These are phyloP conservation scores for Seriola quinqueradiata DNA, from an alignment of 2,113 vertebrate species.

Conservation along the genomic window DNA sequence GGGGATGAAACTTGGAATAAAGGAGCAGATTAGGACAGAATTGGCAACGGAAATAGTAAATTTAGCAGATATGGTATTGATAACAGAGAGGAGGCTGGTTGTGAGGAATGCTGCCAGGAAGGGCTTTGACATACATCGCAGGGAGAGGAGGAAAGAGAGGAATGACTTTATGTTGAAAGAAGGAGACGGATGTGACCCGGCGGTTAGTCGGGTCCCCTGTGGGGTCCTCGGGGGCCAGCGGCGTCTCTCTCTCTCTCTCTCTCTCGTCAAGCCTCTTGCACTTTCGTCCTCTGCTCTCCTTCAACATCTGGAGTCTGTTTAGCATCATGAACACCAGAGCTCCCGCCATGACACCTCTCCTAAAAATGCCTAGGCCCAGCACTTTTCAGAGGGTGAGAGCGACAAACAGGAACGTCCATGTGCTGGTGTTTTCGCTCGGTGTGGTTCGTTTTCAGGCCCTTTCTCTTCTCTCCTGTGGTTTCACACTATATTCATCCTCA, in stretches of 20 bases:
- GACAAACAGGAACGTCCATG: not conserved
- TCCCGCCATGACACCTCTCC: conserved; percentile 68
- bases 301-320: conserved; percentile 84
- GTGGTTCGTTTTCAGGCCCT: not conserved
- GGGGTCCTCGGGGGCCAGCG: conserved; percentile 60
- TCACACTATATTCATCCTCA: not conserved
- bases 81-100: conserved; percentile 41
- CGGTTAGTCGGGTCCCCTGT: conserved; percentile 68
- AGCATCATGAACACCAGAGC: conserved; percentile 67
- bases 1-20: conserved; percentile 43
- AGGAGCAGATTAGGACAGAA: conserved; percentile 46
- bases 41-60: conserved; percentile 53
- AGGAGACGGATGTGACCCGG: conserved; percentile 77
- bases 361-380: conserved; percentile 64
- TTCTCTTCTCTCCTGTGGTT: conserved; percentile 24
- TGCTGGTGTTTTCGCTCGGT: not conserved
- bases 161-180: conserved; percentile 74
- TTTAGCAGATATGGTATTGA: conserved; percentile 66
- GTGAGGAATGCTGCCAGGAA: conserved; percentile 57
- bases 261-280: conserved; percentile 50
- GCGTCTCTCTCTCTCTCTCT: conserved; percentile 39
- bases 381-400: not conserved
- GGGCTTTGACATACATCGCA: conserved; percentile 43
- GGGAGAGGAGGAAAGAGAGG: conserved; percentile 52
- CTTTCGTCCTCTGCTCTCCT: conserved; percentile 66